Percentiles rank a stretch among this genome's conserved stretches.
These are phyloP conservation scores for Phenganax stokvisi DNA, from an alignment of 92 coral and sea anemone genomes.

Conservation along the genomic window DNA sequence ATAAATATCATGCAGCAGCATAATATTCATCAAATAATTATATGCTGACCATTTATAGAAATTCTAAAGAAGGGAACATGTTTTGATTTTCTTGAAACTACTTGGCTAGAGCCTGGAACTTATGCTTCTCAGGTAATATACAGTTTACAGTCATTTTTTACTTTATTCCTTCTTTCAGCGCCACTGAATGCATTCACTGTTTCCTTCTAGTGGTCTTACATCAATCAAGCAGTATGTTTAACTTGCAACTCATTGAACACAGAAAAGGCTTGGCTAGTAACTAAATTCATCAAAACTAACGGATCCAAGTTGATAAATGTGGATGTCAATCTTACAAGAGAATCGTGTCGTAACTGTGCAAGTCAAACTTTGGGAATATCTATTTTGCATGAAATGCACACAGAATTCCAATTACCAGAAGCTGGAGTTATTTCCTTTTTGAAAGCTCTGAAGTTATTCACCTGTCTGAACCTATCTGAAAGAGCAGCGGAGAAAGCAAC, in stretches of 20 bases:
- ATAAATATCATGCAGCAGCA: background rate
- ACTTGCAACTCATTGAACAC: background rate
- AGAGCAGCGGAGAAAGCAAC: no score
- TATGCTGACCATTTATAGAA: background rate
- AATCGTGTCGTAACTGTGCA: background rate
- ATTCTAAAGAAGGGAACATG: background rate
- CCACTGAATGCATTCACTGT: no score
- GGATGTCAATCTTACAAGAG: no score
- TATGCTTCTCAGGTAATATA: background rate
- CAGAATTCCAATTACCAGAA: background rate
- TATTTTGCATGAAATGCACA: background rate
- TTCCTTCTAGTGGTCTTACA: background rate
- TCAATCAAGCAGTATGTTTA: no score
- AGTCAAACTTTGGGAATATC: no score
- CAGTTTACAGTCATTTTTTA: background rate
- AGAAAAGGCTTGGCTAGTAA: no score
- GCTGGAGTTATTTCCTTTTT: background rate
- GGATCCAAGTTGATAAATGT: no score
- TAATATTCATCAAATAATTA: background rate
- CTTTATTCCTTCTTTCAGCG: no score
- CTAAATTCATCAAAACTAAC: no score
- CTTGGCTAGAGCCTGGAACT: background rate
- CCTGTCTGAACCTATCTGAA: background rate
- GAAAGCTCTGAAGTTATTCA: conserved; percentile 9
- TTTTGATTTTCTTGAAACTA: background rate